Conservation (phyloP, 1,140 invertebrate genomes). For the Drosophila watanabei region DNA sequence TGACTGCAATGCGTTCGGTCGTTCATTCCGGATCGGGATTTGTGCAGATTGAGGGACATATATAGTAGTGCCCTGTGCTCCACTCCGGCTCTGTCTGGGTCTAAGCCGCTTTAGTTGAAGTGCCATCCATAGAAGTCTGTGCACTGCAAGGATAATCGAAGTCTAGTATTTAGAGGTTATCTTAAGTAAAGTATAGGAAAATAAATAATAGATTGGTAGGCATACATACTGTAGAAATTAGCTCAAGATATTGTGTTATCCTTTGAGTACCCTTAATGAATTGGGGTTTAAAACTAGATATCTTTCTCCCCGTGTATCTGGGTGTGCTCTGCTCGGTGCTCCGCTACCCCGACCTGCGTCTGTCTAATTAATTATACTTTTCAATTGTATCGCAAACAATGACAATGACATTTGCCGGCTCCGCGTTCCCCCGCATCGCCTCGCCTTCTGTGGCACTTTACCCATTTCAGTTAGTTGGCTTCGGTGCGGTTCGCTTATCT, state of each 20-base stretch:
- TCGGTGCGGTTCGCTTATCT: conserved; percentile 62
- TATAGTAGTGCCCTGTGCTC: neutral
- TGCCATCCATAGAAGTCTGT: conserved; percentile 39
- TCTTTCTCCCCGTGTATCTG: conserved; percentile 8
- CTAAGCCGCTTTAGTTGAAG: conserved; percentile 72
- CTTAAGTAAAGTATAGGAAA: neutral
- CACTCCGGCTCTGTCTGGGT: conserved; percentile 39
- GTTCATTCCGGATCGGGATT: conserved; percentile 73
- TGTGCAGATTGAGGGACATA: conserved; percentile 56
- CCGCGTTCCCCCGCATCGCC: neutral
- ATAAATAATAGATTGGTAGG: no score
- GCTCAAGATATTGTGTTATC: neutral
- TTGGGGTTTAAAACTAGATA: neutral
- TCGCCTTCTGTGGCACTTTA: conserved; percentile 20
- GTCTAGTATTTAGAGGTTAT: neutral
- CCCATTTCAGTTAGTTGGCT: conserved; percentile 51
- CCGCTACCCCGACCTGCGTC: conserved; percentile 38
- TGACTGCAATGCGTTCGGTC: conserved; percentile 74
- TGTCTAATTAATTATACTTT: conserved; percentile 83
- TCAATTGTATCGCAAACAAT: conserved; percentile 82
- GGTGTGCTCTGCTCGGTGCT: conserved; percentile 6
- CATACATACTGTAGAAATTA: neutral
- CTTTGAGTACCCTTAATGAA: no score
- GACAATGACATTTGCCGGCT: conserved; percentile 72
- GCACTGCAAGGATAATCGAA: conserved; percentile 2